These are phyloP conservation scores for Phymorhynchus buccinoides DNA, from an alignment of 1,140 invertebrate species.

Conservation along the genomic window DNA sequence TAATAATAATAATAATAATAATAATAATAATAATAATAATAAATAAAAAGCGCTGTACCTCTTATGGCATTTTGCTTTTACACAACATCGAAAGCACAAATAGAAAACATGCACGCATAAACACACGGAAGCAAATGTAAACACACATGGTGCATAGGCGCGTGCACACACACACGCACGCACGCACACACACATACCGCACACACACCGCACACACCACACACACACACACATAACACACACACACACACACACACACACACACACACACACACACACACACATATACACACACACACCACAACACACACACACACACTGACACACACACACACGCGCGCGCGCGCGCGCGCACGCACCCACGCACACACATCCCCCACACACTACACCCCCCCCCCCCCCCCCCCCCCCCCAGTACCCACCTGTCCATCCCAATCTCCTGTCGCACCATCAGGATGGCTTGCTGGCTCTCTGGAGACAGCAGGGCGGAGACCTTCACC, in stretches of 20 bases:
- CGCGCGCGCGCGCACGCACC: too few relatives aligned
- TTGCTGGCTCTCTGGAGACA: conserved; percentile 22
- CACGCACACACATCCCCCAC: too few relatives aligned
- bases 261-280: neutral
- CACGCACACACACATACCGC: neutral
- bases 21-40: too few relatives aligned
- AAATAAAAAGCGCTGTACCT: too few relatives aligned
- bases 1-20: too few relatives aligned
- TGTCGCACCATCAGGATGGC: conserved; percentile 16
- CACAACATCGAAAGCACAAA: too few relatives aligned
- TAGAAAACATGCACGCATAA: neutral
- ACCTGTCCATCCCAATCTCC: neutral
- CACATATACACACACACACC: neutral
- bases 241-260: too few relatives aligned
- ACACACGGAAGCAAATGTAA: neutral
- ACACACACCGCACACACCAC: neutral
- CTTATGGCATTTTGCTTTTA: too few relatives aligned
- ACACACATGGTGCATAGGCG: too few relatives aligned
- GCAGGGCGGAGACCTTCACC: conserved; percentile 9
- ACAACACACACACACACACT: too few relatives aligned
- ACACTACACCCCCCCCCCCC: too few relatives aligned
- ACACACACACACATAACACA: neutral
- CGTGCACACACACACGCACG: neutral
- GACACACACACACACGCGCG: neutral
- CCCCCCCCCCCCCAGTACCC: too few relatives aligned